Evolutionary conservation across 2,113 vertebrate genomes (phyloP).

Genomic region (Cervus canadensis): DNA sequence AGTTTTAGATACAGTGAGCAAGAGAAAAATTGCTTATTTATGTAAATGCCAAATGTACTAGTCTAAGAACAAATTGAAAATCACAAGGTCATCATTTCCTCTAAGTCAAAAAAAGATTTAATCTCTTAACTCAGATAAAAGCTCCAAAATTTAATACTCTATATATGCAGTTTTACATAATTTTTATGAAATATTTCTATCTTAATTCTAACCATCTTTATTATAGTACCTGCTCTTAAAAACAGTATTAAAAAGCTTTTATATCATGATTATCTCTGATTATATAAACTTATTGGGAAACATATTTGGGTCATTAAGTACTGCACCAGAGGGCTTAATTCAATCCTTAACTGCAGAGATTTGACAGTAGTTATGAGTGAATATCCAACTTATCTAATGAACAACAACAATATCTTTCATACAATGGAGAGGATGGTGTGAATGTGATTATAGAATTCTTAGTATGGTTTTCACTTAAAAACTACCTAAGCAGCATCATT

Average conservation of each 20-base stretch:
- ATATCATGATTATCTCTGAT: slow-evolving; percentile 50
- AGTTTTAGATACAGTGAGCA: neutral
- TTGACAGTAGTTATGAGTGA: slow-evolving; percentile 64
- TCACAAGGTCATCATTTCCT: neutral
- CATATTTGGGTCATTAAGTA: slow-evolving; percentile 43
- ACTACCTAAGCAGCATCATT: neutral
- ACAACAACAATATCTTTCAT: slow-evolving; percentile 30
- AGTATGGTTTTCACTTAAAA: slow-evolving; percentile 50
- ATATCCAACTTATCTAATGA: slow-evolving; percentile 45
- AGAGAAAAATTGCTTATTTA: neutral
- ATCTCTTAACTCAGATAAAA: slow-evolving; percentile 14
- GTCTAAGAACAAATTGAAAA: slow-evolving; percentile 21
- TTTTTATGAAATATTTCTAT: slow-evolving; percentile 42
- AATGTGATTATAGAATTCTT: slow-evolving; percentile 45
- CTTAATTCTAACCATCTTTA: slow-evolving; percentile 18
- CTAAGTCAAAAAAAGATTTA: neutral
- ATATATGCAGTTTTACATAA: neutral
- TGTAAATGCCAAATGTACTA: neutral
- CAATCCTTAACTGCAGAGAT: slow-evolving; percentile 27
- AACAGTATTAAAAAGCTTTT: slow-evolving; percentile 52
- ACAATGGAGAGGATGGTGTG: neutral
- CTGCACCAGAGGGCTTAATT: slow-evolving; percentile 45
- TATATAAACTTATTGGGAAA: slow-evolving; percentile 62
- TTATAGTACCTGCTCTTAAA: slow-evolving; percentile 27
- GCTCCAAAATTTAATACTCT: neutral